Percentiles rank a stretch among this genome's conserved stretches.
phyloP scores from a whole-genome alignment of 2,113 vertebrate genomes.

The Cottus gobio region DNA sequence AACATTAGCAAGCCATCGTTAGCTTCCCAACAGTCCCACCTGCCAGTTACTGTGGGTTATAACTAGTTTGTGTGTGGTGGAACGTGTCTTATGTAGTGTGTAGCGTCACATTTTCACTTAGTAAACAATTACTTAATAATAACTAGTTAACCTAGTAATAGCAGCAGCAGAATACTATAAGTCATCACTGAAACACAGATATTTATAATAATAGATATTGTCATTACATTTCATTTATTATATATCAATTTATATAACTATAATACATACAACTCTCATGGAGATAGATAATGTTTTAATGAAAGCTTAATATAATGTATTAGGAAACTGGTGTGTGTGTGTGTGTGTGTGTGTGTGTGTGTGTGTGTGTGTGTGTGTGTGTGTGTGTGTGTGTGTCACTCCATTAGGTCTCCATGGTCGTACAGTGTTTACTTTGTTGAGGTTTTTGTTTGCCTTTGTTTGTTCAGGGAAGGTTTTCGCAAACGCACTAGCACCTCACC shows the following conservation, averaged over 20 bases:
- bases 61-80: neutral
- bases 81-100: neutral
- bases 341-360: too few species aligned
- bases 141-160: neutral
- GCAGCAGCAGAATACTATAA: too few species aligned
- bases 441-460: constrained; percentile 30
- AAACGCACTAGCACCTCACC: neutral
- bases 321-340: constrained; percentile 2
- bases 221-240: too few species aligned
- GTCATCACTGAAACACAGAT: too few species aligned
- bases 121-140: neutral
- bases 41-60: neutral
- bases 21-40: neutral
- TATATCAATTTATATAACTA: too few species aligned
- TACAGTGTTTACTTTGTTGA: constrained; percentile 13
- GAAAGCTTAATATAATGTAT: neutral
- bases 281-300: neutral
- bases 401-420: neutral
- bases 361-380: too few species aligned
- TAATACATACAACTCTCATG: too few species aligned
- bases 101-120: neutral
- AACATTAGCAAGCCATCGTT: neutral
- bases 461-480: constrained; percentile 22
- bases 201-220: too few species aligned
- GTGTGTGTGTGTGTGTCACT: neutral